phyloP scores from a whole-genome alignment of 2,888 invertebrate species.

The Patella ulyssiponensis region DNA sequence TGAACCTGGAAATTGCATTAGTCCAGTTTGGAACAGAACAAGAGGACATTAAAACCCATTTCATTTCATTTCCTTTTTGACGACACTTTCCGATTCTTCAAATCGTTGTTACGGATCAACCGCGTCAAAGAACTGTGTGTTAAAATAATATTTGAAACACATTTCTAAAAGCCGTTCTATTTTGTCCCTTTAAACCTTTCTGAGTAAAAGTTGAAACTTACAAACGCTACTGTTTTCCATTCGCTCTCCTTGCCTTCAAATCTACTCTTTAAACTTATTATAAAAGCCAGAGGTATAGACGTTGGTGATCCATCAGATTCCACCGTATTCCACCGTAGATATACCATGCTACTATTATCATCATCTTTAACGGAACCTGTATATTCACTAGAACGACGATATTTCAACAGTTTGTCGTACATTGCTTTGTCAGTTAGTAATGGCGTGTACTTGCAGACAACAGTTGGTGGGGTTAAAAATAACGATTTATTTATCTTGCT shows the following conservation, averaged over 20 bases:
- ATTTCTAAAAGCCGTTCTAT: too few species aligned
- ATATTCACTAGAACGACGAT: background rate
- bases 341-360: conserved; percentile 14
- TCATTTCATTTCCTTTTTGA: too few species aligned
- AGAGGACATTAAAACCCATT: too few species aligned
- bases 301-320: conserved; percentile 21
- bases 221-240: background rate
- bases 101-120: too few species aligned
- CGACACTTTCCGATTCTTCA: too few species aligned
- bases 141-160: too few species aligned
- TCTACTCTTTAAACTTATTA: conserved; percentile 13
- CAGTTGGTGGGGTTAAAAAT: conserved; percentile 8
- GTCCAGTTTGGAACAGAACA: too few species aligned
- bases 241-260: background rate
- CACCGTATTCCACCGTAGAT: conserved; percentile 24
- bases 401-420: background rate
- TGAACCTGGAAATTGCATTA: too few species aligned
- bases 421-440: background rate
- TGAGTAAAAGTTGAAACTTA: background rate
- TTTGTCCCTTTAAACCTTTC: too few species aligned
- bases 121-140: too few species aligned
- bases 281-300: conserved; percentile 21
- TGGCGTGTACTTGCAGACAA: conserved; percentile 24
- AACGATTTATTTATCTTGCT: too few species aligned
- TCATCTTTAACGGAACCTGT: background rate